phyloP scores from a whole-genome alignment of 2,113 vertebrate species.

The Pogona vitticeps region DNA sequence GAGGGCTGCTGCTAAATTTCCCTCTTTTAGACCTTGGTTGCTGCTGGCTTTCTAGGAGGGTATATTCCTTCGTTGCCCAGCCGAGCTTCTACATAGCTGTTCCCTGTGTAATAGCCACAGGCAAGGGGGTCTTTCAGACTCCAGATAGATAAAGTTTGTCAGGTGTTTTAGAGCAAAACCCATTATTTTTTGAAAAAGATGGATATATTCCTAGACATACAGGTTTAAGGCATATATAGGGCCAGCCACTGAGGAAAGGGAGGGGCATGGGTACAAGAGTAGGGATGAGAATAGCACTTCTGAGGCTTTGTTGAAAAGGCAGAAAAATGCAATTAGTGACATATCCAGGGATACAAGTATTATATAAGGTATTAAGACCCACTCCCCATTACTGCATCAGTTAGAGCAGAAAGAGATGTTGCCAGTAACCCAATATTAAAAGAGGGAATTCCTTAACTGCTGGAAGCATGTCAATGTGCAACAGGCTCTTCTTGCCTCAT shows the following conservation, averaged over 20 bases:
- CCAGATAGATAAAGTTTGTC: not conserved
- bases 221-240: too few relatives aligned
- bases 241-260: not conserved
- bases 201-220: not conserved
- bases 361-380: too few relatives aligned
- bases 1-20: not conserved
- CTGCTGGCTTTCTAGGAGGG: not conserved
- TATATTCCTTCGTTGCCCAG: not conserved
- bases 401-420: too few relatives aligned
- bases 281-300: not conserved
- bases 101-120: not conserved
- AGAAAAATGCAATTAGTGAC: not conserved
- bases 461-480: too few relatives aligned
- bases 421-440: too few relatives aligned
- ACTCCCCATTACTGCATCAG: too few relatives aligned
- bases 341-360: too few relatives aligned
- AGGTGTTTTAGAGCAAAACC: not conserved
- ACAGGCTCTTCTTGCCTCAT: too few relatives aligned
- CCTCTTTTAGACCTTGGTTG: not conserved
- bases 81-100: not conserved
- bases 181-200: not conserved
- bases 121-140: not conserved
- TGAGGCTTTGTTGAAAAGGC: not conserved
- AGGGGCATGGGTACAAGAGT: not conserved
- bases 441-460: too few relatives aligned